Conservation (phyloP, 2,888 invertebrate genomes). For the Sacculina carcini region DNA sequence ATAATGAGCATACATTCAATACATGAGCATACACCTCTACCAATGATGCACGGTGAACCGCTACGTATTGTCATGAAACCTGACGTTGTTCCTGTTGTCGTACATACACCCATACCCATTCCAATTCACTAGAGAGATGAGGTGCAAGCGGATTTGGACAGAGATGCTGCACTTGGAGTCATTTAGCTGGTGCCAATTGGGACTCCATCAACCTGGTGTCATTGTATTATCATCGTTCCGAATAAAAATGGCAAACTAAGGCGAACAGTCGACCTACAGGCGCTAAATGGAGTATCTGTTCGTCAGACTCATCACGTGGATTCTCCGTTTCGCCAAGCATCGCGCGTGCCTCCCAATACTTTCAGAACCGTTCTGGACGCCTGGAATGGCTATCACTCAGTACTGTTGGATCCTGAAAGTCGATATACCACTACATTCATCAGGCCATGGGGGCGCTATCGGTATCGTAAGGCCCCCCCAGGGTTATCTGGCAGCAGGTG, state of each 20-base stretch:
- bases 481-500: constrained; percentile 6
- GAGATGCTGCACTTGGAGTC: not conserved
- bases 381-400: constrained; percentile 7
- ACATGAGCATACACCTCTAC: constrained; percentile 2
- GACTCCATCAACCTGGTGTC: not conserved
- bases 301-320: constrained; percentile 3
- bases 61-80: constrained; percentile 4
- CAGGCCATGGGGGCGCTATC: constrained; percentile 5
- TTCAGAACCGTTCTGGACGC: constrained; percentile 4
- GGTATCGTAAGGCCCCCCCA: constrained; percentile 5
- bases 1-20: too few species aligned
- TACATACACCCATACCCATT: constrained; percentile 5
- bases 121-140: constrained; percentile 6
- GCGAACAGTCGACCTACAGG: constrained; percentile 3
- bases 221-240: constrained; percentile 4
- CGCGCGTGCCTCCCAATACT: not conserved
- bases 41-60: not conserved
- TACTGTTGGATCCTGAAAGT: not conserved
- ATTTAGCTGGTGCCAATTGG: not conserved
- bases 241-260: constrained; percentile 4
- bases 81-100: not conserved
- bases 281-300: not conserved
- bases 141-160: constrained; percentile 5
- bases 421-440: constrained; percentile 7
- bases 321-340: not conserved